A percentile compares a stretch with the other conserved stretches of the same genome.
Conservation (phyloP, 2,113 vertebrate species). For the Manacus vitellinus region DNA sequence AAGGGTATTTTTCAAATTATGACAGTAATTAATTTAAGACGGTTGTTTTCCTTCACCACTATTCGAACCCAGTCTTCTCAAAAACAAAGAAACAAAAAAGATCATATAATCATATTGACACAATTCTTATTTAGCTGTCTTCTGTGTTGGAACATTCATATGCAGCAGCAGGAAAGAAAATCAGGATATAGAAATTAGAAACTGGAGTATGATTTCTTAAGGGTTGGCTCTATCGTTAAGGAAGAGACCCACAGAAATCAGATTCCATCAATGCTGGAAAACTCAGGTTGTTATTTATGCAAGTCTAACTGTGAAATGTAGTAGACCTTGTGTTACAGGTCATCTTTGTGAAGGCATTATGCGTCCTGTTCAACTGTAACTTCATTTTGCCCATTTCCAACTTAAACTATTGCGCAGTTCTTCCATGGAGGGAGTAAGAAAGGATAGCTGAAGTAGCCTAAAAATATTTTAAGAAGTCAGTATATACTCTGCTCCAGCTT, state of each 20-base stretch:
- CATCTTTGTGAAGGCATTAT: not conserved
- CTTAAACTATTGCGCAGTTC: not conserved
- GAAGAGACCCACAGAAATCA: not conserved
- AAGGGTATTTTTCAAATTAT: conserved; percentile 51
- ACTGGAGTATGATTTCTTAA: not conserved
- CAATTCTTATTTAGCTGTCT: conserved; percentile 16
- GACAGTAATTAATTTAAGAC: conserved; percentile 50
- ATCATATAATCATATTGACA: conserved; percentile 25
- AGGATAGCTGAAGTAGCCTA: not conserved
- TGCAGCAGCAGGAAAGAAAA: conserved; percentile 15
- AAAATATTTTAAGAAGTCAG: conserved; percentile 9
- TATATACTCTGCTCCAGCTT: not conserved
- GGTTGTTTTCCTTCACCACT: conserved; percentile 34
- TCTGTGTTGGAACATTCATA: not conserved
- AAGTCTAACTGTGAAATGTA: not conserved
- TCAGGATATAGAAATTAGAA: conserved; percentile 8
- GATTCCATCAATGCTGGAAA: not conserved
- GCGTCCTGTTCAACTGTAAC: not conserved
- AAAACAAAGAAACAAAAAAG: conserved; percentile 31
- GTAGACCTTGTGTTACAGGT: not conserved
- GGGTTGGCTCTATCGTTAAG: not conserved
- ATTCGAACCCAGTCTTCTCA: conserved; percentile 6
- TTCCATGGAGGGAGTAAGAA: not conserved
- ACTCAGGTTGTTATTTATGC: not conserved
- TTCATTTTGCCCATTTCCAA: not conserved